phyloP scores from a whole-genome alignment of 2,888 invertebrate species.

The Phaedon cochleariae region DNA sequence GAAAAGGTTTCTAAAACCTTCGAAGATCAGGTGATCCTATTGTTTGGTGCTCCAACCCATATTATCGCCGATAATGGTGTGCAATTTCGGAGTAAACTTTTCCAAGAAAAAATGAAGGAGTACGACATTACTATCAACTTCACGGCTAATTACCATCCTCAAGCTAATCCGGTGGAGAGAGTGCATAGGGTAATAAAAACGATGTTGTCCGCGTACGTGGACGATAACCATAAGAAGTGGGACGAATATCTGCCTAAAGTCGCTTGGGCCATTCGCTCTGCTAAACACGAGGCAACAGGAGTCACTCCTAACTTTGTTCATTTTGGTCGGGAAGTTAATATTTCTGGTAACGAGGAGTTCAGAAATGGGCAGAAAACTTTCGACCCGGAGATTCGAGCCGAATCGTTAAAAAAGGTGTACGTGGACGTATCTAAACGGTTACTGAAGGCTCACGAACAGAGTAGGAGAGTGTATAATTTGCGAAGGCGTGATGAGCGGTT shows the following conservation, averaged over 20 bases:
- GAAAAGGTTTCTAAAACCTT: background rate
- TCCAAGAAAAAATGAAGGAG: slow-evolving; percentile 8
- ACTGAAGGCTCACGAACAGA: too few relatives aligned
- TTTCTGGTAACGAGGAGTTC: background rate
- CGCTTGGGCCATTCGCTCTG: slow-evolving; percentile 22
- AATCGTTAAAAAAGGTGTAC: too few relatives aligned
- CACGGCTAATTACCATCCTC: slow-evolving; percentile 44
- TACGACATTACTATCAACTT: slow-evolving; percentile 25
- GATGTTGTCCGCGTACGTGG: slow-evolving; percentile 18
- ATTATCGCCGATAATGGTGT: slow-evolving; percentile 39
- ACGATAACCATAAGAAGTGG: slow-evolving; percentile 23
- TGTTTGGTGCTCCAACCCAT: slow-evolving; percentile 13
- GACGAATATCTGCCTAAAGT: slow-evolving; percentile 19
- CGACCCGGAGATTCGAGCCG: too few relatives aligned
- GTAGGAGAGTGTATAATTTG: too few relatives aligned
- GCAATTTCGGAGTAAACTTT: slow-evolving; percentile 31
- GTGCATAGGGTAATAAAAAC: slow-evolving; percentile 48
- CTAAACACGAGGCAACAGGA: background rate
- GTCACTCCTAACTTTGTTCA: background rate
- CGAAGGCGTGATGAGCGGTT: too few relatives aligned
- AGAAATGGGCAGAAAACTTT: too few relatives aligned
- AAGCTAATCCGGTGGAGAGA: slow-evolving; percentile 51
- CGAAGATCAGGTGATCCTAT: slow-evolving; percentile 18
- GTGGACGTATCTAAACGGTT: too few relatives aligned
- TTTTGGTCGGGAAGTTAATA: background rate